phyloP scores from a whole-genome alignment of 1,140 invertebrate species.

The Saccostrea cuccullata region DNA sequence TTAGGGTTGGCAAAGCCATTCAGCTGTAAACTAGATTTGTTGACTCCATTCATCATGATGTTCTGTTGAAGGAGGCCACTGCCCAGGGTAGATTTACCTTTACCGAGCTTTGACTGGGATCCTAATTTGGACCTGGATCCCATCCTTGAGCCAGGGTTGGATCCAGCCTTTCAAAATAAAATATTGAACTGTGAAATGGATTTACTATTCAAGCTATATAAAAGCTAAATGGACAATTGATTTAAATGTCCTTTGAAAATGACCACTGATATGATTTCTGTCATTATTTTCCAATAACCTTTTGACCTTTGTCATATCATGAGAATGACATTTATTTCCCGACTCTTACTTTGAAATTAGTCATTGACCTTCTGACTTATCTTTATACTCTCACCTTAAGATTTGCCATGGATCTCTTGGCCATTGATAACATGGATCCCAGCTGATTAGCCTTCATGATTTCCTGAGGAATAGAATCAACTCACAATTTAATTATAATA shows the following conservation, averaged over 20 bases:
- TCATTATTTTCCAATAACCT: no score
- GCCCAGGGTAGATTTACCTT: conserved; percentile 22
- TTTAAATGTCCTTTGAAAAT: no score
- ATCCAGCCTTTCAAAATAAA: not conserved
- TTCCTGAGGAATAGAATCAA: conserved; percentile 51
- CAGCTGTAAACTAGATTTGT: conserved; percentile 24
- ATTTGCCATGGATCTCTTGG: conserved; percentile 58
- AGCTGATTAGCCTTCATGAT: conserved; percentile 60
- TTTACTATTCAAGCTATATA: no score
- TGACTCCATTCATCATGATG: conserved; percentile 24
- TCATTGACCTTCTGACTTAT: no score
- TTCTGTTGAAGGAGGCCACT: conserved; percentile 40
- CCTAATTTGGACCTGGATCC: not conserved
- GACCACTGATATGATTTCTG: no score
- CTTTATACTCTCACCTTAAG: conserved; percentile 15
- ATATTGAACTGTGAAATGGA: not conserved
- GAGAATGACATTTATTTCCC: no score
- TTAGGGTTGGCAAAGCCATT: conserved; percentile 25
- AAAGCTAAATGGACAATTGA: no score
- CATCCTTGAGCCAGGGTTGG: not conserved
- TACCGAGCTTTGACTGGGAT: not conserved
- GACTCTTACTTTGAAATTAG: no score
- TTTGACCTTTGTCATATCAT: no score
- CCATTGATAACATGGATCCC: conserved; percentile 68
- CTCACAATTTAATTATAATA: not conserved